Evolutionary conservation across 2,113 vertebrate genomes (phyloP).

Genomic region (Mugil cephalus): DNA sequence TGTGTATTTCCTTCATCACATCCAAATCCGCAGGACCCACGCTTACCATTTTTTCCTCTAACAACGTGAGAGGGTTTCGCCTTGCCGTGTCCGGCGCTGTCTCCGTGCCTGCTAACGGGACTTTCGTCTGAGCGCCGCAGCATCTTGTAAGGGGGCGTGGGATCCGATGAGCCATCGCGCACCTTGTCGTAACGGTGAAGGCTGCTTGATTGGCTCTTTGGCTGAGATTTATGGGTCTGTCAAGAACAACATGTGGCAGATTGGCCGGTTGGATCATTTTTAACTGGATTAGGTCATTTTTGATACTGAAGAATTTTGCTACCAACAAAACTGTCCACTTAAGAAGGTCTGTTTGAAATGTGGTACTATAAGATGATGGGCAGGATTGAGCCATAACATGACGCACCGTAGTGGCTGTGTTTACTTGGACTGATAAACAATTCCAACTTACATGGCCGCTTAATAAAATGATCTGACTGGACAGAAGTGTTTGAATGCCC

Average conservation of each 20-base stretch:
- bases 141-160: conserved; percentile 97
- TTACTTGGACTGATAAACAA: no score
- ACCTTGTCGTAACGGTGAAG: conserved; percentile 97
- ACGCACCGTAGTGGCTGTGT: no score
- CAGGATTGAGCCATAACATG: no score
- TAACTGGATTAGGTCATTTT: not conserved
- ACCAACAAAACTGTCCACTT: no score
- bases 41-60: conserved; percentile 96
- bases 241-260: not conserved
- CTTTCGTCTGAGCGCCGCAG: conserved; percentile 94
- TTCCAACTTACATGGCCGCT: no score
- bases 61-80: conserved; percentile 90
- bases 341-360: no score
- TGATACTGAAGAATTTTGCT: not conserved
- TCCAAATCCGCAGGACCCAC: not conserved
- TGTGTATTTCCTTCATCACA: not conserved
- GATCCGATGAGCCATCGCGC: conserved; percentile 91
- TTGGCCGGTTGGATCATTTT: not conserved
- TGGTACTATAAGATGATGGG: no score
- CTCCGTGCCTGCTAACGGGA: conserved; percentile 93
- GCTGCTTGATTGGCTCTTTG: conserved; percentile 94
- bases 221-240: conserved; percentile 97
- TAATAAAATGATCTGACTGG: no score
- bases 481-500: no score
- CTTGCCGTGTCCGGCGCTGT: conserved; percentile 91